Evolutionary conservation across 2,888 invertebrate species (phyloP), one percentile per base, ranked within the genome.

Genomic region (Neelides folsomi): DNA sequence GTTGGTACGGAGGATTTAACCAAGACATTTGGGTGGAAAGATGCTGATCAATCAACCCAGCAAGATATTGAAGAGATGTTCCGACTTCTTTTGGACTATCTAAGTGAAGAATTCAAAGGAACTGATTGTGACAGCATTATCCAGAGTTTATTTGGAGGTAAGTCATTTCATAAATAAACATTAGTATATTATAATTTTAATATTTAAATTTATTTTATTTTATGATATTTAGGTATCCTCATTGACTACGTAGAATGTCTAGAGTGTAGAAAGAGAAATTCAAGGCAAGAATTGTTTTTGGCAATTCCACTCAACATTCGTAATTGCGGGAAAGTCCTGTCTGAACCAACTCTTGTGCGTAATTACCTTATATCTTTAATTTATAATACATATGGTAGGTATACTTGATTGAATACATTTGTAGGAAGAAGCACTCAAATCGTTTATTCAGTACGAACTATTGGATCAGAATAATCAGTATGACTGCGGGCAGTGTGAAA

Each of bases 61-160:
- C 90, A 90, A 67, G 90, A 90, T 68, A 86, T 90, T 47, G 89
- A 90, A 69, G 89, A 90, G 69, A 72, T 90, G 50, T 88, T 86
- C 67, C 76, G 88, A 42, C 85, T 89, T 8, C 87, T 90, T 85
- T 88, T 90, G 69, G 89, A 90, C 69, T 87, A 88, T 0, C 70
- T 90, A 43, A 88, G 88, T 68, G 80, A 80, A 62, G 85, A 82
- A 66, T 86, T 88, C 70, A 82, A 82, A 69, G 81, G 83, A 62
- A 86, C 86, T 1, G 79, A 82, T 61, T 84, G 87, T 68, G 80
- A 83, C 3, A 81, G 86, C 68, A 75, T 89, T 9, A 87, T 90
- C 52, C 84, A 85, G 60, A 79, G 80, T 55, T 74, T 89, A 15
- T 90, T 88, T 68, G 79, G 80, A 69, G 67, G 66, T 62, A 54